Evolutionary conservation across 2,113 vertebrate genomes (phyloP).

Genomic region (Pomatorhinus ruficollis): DNA sequence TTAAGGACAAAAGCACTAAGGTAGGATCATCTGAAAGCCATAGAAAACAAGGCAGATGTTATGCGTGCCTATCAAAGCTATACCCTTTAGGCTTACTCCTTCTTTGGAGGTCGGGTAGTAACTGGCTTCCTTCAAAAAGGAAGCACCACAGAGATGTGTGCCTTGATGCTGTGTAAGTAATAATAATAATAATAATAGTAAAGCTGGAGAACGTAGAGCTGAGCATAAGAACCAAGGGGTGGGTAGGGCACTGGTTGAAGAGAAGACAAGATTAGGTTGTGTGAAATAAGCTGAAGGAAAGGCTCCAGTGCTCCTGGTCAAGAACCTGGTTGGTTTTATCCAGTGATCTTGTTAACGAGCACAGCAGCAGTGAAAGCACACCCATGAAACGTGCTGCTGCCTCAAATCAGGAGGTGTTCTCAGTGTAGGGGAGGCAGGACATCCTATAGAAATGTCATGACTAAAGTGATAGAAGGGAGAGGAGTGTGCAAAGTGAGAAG

Average conservation of each 20-base stretch:
- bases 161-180: background rate
- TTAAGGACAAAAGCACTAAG: background rate
- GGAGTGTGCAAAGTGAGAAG: background rate
- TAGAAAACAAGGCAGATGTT: background rate
- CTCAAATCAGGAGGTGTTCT: background rate
- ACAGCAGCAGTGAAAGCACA: background rate
- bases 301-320: background rate
- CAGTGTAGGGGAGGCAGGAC: background rate
- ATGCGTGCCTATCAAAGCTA: background rate
- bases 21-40: background rate
- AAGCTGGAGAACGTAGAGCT: background rate
- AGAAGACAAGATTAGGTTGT: background rate
- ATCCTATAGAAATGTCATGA: background rate
- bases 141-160: fast-evolving
- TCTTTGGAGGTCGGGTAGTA: background rate
- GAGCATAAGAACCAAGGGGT: background rate
- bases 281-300: background rate
- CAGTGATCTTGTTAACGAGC: background rate
- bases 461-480: background rate
- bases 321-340: background rate
- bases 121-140: background rate
- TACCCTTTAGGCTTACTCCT: background rate
- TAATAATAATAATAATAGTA: background rate
- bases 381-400: background rate
- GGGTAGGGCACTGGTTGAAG: background rate